These are phyloP conservation scores for Nasalis larvatus DNA, from an alignment of 2,113 vertebrate genomes.

Conservation along the genomic window DNA sequence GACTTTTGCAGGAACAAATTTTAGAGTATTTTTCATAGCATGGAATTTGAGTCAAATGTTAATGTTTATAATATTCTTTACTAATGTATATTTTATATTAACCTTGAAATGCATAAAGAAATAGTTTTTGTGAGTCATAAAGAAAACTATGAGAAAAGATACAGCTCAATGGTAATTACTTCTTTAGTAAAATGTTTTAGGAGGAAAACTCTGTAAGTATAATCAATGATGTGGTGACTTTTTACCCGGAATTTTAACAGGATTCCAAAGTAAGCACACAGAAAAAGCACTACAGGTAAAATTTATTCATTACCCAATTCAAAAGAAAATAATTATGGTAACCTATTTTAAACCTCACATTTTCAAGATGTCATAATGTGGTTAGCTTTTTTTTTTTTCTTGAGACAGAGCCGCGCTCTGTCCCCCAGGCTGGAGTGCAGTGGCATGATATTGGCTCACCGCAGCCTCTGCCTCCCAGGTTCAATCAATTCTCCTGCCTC, in stretches of 20 bases:
- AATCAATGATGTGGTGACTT: not conserved
- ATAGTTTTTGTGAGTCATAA: not conserved
- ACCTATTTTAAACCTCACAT: not conserved
- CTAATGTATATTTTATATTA: not conserved
- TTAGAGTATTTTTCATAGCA: not conserved
- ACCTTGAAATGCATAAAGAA: not conserved
- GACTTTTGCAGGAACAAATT: not conserved
- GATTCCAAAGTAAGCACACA: not conserved
- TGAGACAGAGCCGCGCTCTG: too few species aligned
- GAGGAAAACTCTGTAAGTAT: not conserved
- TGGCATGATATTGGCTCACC: too few species aligned
- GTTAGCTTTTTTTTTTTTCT: not conserved
- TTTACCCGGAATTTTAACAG: not conserved
- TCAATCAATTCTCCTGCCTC: too few species aligned
- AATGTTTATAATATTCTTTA: not conserved
- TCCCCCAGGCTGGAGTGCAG: too few species aligned
- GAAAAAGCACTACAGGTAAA: not conserved
- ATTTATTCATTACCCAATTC: not conserved
- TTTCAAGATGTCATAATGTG: not conserved
- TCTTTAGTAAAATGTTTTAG: not conserved
- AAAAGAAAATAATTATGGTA: not conserved
- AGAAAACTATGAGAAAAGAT: not conserved
- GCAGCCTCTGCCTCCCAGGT: too few species aligned
- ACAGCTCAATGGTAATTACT: not conserved
- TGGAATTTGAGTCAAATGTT: not conserved